Percentiles rank a stretch among this genome's conserved stretches.
Evolutionary conservation across 1,140 invertebrate species (phyloP).

Genomic region (Prorops nasuta): DNA sequence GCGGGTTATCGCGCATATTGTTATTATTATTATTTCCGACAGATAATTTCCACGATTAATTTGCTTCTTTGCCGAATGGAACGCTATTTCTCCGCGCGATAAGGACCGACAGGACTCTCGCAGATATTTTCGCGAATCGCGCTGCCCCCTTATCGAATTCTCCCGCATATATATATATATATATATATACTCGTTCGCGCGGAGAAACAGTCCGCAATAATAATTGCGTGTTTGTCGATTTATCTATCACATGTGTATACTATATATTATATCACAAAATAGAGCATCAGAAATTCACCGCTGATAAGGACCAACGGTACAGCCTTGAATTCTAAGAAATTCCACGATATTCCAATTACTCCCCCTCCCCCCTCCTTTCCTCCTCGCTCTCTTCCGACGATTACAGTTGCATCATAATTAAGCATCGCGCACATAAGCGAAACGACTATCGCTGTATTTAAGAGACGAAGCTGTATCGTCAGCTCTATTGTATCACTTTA

Average conservation of each 20-base stretch:
- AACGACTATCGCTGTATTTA: background rate
- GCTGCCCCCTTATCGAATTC: background rate
- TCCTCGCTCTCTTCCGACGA: background rate
- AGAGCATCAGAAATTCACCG: background rate
- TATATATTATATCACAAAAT: too few relatives aligned
- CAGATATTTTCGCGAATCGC: constrained; percentile 1
- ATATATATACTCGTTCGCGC: constrained; percentile 14
- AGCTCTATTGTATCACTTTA: background rate
- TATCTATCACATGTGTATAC: background rate
- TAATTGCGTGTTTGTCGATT: background rate
- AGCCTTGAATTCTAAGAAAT: background rate
- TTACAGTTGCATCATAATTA: background rate
- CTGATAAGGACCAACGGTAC: background rate
- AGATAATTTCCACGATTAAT: background rate
- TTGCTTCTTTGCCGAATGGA: background rate
- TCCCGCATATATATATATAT: background rate
- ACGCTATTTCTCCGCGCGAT: too few relatives aligned
- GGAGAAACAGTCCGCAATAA: background rate
- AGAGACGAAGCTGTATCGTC: background rate
- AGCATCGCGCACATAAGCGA: background rate
- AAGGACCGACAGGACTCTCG: constrained; percentile 3
- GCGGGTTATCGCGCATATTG: background rate
- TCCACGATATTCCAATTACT: background rate
- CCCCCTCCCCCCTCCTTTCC: background rate
- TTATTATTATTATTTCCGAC: background rate